Evolutionary conservation across 2,888 invertebrate species (phyloP).

Genomic region (Cantharis rustica): DNA sequence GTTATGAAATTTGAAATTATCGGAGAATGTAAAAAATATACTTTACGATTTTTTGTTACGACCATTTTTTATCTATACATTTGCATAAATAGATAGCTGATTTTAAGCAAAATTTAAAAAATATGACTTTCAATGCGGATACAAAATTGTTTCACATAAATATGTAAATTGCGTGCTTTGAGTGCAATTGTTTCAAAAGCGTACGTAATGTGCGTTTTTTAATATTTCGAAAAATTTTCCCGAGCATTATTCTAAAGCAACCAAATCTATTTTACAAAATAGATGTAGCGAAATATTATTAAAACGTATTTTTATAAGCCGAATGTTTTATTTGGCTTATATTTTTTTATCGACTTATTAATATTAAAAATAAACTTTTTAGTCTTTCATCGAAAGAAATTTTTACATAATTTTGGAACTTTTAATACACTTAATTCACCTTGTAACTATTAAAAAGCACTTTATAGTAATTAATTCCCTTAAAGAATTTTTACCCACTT

Average conservation of each 20-base stretch:
- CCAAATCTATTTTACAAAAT: neutral
- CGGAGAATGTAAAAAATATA: too few species aligned
- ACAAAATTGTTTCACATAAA: neutral
- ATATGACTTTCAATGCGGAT: neutral
- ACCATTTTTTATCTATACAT: neutral
- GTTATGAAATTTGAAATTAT: neutral
- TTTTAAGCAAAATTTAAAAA: neutral
- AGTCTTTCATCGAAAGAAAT: neutral
- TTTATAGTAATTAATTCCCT: neutral
- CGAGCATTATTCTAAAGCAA: neutral
- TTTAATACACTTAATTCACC: neutral
- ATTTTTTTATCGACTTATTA: neutral
- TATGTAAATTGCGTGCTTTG: neutral
- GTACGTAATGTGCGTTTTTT: neutral
- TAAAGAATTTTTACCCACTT: neutral
- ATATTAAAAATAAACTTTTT: neutral
- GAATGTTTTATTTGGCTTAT: neutral
- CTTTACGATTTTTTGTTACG: neutral
- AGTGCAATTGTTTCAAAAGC: neutral
- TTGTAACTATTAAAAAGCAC: neutral
- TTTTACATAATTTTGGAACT: neutral
- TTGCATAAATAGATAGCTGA: neutral
- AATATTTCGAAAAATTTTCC: neutral
- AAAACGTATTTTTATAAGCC: too few species aligned
- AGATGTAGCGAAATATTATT: too few species aligned